A percentile compares a stretch with the other conserved stretches of the same genome.
Evolutionary conservation across 1,140 invertebrate species (phyloP).

Genomic region (Bicyclus anynana): DNA sequence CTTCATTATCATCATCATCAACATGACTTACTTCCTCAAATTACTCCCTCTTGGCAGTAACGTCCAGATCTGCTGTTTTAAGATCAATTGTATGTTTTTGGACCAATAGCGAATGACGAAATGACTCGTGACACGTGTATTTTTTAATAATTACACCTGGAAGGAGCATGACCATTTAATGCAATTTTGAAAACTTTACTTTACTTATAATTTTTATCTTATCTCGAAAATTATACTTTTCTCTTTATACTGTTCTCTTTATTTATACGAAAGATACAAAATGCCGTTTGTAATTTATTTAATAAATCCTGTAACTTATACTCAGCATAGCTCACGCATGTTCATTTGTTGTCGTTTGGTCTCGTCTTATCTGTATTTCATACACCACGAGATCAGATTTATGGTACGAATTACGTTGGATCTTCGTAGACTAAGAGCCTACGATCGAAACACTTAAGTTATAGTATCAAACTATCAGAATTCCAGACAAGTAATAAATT

Average conservation of each 20-base stretch:
- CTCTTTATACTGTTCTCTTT: not conserved
- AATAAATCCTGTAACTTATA: constrained; percentile 17
- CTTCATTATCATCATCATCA: no score
- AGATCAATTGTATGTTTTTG: no score
- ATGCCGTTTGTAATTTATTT: not conserved
- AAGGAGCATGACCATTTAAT: no score
- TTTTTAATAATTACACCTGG: no score
- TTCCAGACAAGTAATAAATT: no score
- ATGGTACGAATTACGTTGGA: constrained; percentile 34
- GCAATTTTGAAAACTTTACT: no score
- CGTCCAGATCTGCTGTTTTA: no score
- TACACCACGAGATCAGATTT: constrained; percentile 44
- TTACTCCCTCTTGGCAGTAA: no score
- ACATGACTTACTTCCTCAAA: no score
- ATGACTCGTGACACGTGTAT: no score
- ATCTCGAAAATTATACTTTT: not conserved
- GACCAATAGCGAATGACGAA: no score
- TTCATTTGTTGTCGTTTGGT: constrained; percentile 64
- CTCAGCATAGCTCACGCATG: constrained; percentile 52
- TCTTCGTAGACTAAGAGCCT: constrained; percentile 20
- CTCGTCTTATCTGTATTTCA: constrained; percentile 56
- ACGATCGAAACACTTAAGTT: not conserved
- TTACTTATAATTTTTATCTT: not conserved
- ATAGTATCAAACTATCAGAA: no score
- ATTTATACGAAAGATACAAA: not conserved